phyloP scores from a whole-genome alignment of 2,797 vertebrate species.

The Melanotaenia maccullochi region DNA sequence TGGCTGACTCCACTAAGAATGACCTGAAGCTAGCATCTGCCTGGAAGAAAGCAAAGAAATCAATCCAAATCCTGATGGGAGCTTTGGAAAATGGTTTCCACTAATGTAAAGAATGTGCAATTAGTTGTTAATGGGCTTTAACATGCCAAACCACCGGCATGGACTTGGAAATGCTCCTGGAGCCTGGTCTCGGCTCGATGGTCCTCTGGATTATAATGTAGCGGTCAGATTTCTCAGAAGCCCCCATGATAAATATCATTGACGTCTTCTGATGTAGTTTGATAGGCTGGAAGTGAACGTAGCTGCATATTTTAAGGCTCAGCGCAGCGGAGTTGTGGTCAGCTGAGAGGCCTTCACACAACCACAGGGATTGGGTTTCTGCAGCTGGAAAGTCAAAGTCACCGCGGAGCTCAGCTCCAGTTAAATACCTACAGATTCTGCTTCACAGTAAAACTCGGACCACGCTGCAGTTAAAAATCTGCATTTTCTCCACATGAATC shows the following conservation, averaged over 20 bases:
- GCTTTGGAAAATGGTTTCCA: slow-evolving; percentile 39
- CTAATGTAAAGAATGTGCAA: slow-evolving; percentile 43
- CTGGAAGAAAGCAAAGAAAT: slow-evolving; percentile 21
- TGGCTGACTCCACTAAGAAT: neutral
- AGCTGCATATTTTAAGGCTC: slow-evolving; percentile 46
- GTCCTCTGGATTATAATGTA: slow-evolving; percentile 29
- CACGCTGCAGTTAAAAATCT: neutral
- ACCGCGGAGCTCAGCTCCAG: slow-evolving; percentile 1
- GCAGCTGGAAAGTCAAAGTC: slow-evolving; percentile 42
- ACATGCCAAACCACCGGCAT: slow-evolving; percentile 43
- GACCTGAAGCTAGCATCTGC: slow-evolving; percentile 8
- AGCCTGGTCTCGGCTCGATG: neutral
- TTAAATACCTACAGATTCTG: slow-evolving; percentile 14
- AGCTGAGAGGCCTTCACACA: slow-evolving; percentile 31
- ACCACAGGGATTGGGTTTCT: slow-evolving; percentile 54
- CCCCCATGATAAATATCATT: slow-evolving; percentile 30
- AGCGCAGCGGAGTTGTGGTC: slow-evolving; percentile 52
- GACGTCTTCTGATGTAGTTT: slow-evolving; percentile 42
- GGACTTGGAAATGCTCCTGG: slow-evolving; percentile 25
- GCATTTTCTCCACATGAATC: neutral
- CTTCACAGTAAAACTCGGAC: no score
- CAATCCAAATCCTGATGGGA: neutral
- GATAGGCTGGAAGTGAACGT: slow-evolving; percentile 39
- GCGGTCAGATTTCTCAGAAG: slow-evolving; percentile 62
- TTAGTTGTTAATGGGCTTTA: slow-evolving; percentile 36